Evolutionary conservation across 2,113 vertebrate species (phyloP).

Genomic region (Pteropus alecto): DNA sequence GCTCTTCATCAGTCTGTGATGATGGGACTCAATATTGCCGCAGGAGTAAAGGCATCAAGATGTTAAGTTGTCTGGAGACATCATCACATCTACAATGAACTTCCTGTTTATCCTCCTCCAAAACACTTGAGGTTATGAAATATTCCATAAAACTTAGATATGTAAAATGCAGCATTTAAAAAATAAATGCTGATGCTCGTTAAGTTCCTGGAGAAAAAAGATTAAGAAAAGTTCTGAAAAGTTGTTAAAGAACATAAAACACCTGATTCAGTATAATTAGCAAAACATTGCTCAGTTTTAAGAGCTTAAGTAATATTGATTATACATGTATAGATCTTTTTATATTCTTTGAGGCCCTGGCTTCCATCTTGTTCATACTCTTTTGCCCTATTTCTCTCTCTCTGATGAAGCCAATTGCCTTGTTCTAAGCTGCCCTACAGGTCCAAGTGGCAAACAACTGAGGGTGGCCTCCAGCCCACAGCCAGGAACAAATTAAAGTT

Average conservation of each 20-base stretch:
- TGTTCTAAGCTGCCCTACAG: background rate
- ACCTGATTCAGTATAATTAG: background rate
- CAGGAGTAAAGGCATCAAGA: background rate
- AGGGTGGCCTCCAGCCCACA: background rate
- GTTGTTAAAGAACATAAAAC: background rate
- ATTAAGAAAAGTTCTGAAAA: background rate
- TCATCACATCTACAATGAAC: background rate
- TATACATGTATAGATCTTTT: background rate
- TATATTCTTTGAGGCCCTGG: background rate
- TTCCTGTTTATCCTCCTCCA: background rate
- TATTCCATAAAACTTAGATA: background rate
- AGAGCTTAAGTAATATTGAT: background rate
- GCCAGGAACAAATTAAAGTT: background rate
- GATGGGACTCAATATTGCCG: background rate
- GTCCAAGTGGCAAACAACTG: accelerated
- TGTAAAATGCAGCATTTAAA: background rate
- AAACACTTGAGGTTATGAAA: background rate
- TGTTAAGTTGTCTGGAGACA: background rate
- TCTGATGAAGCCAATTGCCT: background rate
- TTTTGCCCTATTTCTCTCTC: background rate
- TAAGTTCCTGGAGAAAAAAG: background rate
- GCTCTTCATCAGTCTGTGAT: background rate
- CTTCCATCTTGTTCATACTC: background rate
- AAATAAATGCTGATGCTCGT: background rate
- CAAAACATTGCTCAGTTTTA: background rate